Base-by-base conservation (phyloP, 2,888 invertebrate species). In the Tupiocoris notatus region DNA sequence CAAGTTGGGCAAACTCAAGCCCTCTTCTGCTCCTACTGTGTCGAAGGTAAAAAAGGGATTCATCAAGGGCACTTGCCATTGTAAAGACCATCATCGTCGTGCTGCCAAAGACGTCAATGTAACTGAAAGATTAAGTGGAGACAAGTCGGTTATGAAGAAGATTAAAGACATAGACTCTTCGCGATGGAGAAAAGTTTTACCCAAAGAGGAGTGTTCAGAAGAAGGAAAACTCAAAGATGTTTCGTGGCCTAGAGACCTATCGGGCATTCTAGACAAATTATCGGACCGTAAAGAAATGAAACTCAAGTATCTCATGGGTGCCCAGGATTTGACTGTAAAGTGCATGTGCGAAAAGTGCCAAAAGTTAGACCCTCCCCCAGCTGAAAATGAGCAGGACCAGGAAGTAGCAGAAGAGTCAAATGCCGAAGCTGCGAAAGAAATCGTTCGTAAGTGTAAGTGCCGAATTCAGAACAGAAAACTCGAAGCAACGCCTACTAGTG, bases 361-460 rank as follows among this genome's bases (percentile, higher is more conserved):
- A 6, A 62, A 25, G 22, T 39, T 62, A 54, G 17, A 21, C 22
- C 7, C 39, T 6, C 3, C 59, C 16, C 3, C 17, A 59, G 59
- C 18, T 3, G 59, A n/a, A 59, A n/a, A n/a, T 39, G 39, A 39
- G 12, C 3, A 3, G 12, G 39, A 39, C 1, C 20, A 65, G 1
- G 39, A 17, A 39, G 17, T 17, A 2, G 17, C 1, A 2, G 63
- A 21, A 21, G 20, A 21, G 21, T 63, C 20, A 21, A 2, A 12
- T 21, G 39, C 39, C 39, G 24, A 59, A 57, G 57, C 67, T 3
- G 58, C 22, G 0, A n/a, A 58, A 12, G 6, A 3, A 21, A 21
- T 62, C n/a, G n/a, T n/a, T n/a, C n/a, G n/a, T n/a, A n/a, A n/a
- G n/a, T 73, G 73, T 62, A 25, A 57, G 22, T 73, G 73, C 56